These are phyloP conservation scores for Myocastor coypus DNA, from an alignment of 2,113 vertebrate genomes.

Conservation along the genomic window DNA sequence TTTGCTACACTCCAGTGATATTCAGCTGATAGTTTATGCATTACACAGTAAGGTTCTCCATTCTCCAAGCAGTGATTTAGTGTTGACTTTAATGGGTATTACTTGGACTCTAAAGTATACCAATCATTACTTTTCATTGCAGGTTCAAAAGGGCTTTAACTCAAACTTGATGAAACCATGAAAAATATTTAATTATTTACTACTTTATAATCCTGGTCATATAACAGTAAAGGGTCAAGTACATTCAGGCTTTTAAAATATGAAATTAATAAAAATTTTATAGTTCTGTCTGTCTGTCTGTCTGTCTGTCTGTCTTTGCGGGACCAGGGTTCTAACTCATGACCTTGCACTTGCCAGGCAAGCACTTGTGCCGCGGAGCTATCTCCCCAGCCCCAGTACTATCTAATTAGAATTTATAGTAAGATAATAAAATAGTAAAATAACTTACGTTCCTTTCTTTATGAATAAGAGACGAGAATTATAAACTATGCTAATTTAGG, in stretches of 20 bases:
- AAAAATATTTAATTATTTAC: neutral
- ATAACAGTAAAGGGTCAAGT: neutral
- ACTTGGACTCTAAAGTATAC: neutral
- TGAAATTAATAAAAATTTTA: neutral
- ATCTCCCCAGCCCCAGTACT: too few species aligned
- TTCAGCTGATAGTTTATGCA: neutral
- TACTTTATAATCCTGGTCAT: neutral
- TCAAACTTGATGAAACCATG: neutral
- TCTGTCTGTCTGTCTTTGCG: too few species aligned
- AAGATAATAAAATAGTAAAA: constrained; percentile 15
- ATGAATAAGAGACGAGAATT: neutral
- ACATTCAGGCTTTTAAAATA: neutral
- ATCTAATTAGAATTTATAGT: neutral
- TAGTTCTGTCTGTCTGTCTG: too few species aligned
- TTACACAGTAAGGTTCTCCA: neutral
- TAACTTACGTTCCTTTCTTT: neutral
- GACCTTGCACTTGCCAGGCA: too few species aligned
- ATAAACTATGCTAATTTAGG: neutral
- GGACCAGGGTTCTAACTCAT: too few species aligned
- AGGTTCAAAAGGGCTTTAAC: neutral
- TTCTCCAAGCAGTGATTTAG: neutral
- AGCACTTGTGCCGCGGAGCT: too few species aligned
- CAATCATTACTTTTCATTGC: neutral
- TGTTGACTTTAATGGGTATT: neutral
- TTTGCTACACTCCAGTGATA: neutral